Percentiles rank a stretch among this genome's conserved stretches.
Evolutionary conservation across 2,888 invertebrate species (phyloP).

Genomic region (Diachrysia chrysitis): DNA sequence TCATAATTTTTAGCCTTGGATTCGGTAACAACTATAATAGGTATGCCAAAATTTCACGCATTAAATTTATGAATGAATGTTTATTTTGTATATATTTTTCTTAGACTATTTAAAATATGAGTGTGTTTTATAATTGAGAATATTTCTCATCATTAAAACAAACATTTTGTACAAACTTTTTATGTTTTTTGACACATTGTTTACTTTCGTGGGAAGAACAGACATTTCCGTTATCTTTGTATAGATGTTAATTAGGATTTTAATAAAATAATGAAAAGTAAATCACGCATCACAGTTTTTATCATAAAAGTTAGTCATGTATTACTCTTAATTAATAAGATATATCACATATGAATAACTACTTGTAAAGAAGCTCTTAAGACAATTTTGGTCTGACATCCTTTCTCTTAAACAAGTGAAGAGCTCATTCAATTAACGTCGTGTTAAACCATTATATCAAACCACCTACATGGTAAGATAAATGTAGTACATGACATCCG

Average conservation of each 20-base stretch:
- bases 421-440: slow-evolving; percentile 28
- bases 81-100: background rate
- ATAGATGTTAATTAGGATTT: no score
- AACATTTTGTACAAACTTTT: no score
- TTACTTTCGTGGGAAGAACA: background rate
- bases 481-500: slow-evolving; percentile 37
- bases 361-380: slow-evolving; percentile 1
- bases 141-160: no score
- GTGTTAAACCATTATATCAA: slow-evolving; percentile 32
- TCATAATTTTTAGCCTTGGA: slow-evolving; percentile 42
- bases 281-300: background rate
- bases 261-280: background rate
- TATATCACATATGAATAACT: background rate
- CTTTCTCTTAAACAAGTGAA: slow-evolving; percentile 7
- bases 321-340: no score
- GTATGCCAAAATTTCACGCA: background rate
- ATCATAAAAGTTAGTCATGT: no score
- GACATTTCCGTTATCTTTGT: background rate
- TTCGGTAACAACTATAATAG: slow-evolving; percentile 4
- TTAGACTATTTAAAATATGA: no score
- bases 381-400: background rate
- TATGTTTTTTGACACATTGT: no score
- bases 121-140: no score
- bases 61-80: background rate
- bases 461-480: slow-evolving; percentile 20